These are phyloP conservation scores for Apis cerana DNA, from an alignment of 1,140 invertebrate genomes.

Conservation along the genomic window DNA sequence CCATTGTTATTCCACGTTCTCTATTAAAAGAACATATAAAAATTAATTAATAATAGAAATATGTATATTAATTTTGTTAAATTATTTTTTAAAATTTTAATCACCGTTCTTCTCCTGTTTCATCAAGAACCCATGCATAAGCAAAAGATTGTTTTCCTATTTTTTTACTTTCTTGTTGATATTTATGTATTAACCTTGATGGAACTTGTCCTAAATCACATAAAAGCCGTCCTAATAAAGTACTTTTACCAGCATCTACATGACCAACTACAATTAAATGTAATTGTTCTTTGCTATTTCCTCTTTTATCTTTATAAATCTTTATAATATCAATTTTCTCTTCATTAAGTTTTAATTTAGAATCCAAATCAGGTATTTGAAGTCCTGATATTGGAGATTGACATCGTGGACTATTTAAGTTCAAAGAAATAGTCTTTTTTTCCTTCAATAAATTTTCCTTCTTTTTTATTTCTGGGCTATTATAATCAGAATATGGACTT, in stretches of 20 bases:
- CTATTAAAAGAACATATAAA: slow-evolving; percentile 74
- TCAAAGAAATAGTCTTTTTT: slow-evolving; percentile 63
- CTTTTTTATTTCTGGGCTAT: slow-evolving; percentile 68
- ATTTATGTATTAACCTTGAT: slow-evolving; percentile 96
- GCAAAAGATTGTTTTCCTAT: slow-evolving; percentile 98
- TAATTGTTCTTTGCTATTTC: slow-evolving; percentile 90
- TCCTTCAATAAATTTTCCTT: slow-evolving; percentile 66
- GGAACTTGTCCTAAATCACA: slow-evolving; percentile 95
- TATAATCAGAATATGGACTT: slow-evolving; percentile 71
- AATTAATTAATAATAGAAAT: not conserved
- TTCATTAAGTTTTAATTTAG: slow-evolving; percentile 79
- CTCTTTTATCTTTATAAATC: slow-evolving; percentile 89
- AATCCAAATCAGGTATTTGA: slow-evolving; percentile 77
- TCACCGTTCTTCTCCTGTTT: slow-evolving; percentile 97
- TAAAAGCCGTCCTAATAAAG: slow-evolving; percentile 97
- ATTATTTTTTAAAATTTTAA: slow-evolving; percentile 13
- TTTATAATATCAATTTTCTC: slow-evolving; percentile 82
- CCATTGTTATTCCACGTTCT: slow-evolving; percentile 96
- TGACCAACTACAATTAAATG: slow-evolving; percentile 99
- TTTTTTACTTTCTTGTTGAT: slow-evolving; percentile 98
- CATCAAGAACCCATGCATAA: slow-evolving; percentile 99
- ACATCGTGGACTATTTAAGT: slow-evolving; percentile 79
- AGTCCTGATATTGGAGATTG: slow-evolving; percentile 85
- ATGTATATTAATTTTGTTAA: not conserved
- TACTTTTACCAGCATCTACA: slow-evolving; percentile 99